Evolutionary conservation across 1,140 invertebrate genomes (phyloP), one percentile per base, ranked within the genome.

Genomic region (Sycobia sp.): DNA sequence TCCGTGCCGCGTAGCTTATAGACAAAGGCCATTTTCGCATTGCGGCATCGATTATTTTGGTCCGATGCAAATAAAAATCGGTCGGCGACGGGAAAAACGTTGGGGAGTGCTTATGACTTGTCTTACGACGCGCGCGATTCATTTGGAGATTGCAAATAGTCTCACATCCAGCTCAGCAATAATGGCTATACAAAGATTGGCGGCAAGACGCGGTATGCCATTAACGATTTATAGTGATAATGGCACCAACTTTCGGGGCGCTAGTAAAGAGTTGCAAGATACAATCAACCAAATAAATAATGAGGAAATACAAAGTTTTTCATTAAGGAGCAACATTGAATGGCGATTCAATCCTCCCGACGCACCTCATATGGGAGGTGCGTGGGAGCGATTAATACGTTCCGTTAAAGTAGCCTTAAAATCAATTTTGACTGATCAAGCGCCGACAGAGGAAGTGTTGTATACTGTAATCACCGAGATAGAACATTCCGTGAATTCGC

Each of bases 31-130:
- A 0, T 76, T 75, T 29, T 68, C 50, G 13, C 62, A 60, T 29
- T 50, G 56, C 14, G 73, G 74, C 0, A 43, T 73, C 10, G 73
- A 76, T 46, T 77, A 70, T 39, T 73, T 71, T 14, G 36, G 36
- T 14, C 36, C 41, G 5, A 18, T 43, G 14, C n/a, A 18, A 7
- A 18, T 43, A 20, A 70, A 58, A 36, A 68, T 68, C 9, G 66
- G 69, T 5, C 36, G 73, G 44, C 53, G 66, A 1, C 58, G 20
- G 13, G 65, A 74, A 13, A 81, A 79, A 49, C 50, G 72, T 11
- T 81, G 69, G 46, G 66, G 76, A 9, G 71, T 66, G 14, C 23
- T 84, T 3, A 73, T 74, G 18, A 71, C 69, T 0, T 73, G 70
- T 47, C 16, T 73, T 8, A 68, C 65, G 0, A 62, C 67, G 2